phyloP scores from a whole-genome alignment of 23 tunicate species.

The Clavelina lepadiformis region DNA sequence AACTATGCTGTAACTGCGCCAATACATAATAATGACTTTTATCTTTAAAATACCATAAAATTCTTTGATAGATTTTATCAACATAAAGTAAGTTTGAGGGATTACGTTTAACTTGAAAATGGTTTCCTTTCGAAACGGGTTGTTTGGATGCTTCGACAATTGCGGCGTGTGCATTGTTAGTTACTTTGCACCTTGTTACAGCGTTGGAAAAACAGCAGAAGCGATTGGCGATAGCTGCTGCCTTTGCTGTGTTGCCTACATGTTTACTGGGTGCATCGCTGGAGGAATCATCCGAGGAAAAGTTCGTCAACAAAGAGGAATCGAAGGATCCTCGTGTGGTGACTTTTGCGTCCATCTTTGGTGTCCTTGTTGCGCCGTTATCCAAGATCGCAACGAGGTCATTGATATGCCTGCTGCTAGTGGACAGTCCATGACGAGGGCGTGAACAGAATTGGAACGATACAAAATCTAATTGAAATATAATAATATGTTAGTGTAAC shows the following conservation, averaged over 20 bases:
- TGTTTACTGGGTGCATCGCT: constrained; percentile 52
- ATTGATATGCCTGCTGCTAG: constrained; percentile 8
- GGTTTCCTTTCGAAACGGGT: constrained; percentile 51
- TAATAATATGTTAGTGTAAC: too few relatives aligned
- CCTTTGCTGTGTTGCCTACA: constrained; percentile 24
- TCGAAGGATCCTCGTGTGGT: constrained; percentile 32
- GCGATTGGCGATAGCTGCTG: constrained; percentile 43
- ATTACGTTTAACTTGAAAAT: too few relatives aligned
- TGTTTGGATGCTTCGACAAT: constrained; percentile 64
- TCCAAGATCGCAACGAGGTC: constrained; percentile 50
- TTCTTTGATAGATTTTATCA: too few relatives aligned
- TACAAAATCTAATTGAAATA: too few relatives aligned
- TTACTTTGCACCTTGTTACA: constrained; percentile 48
- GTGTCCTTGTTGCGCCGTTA: constrained; percentile 38
- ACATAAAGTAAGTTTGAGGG: too few relatives aligned
- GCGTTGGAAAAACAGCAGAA: constrained; percentile 55
- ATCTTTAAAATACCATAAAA: too few relatives aligned
- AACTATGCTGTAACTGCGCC: too few relatives aligned
- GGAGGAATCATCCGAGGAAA: constrained; percentile 51
- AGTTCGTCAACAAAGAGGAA: constrained; percentile 30
- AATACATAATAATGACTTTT: too few relatives aligned
- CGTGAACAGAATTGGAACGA: too few relatives aligned
- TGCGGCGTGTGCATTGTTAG: constrained; percentile 41
- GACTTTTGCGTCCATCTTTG: constrained; percentile 39
- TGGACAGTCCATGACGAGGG: constrained; percentile 40